Base-by-base conservation (phyloP, 2,113 vertebrate genomes). In the Anguilla japonica region DNA sequence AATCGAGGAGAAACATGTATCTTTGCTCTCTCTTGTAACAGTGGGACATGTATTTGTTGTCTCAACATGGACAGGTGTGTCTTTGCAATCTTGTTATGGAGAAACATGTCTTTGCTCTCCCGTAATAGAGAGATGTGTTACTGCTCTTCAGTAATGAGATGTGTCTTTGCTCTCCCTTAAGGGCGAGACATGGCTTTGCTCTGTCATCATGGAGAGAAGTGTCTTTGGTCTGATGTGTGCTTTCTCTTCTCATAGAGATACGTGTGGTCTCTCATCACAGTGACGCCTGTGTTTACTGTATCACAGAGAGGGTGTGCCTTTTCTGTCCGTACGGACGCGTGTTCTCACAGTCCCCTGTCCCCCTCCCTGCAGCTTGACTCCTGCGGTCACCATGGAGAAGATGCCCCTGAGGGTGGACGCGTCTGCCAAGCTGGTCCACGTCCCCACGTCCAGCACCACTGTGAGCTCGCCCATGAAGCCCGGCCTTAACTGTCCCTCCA, bases 401-500 rank as follows among this genome's bases (percentile, higher is more conserved):
- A 97, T 98, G 90, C 97, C 97, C 90, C 91, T 93, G 89, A 98
- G 97, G 96, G 95, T 96, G 93, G 98, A 99, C 92, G 94, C 95
- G 92, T 96, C 97, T 91, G 94, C 97, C 93, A 99, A 96, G 91
- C 96, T 95, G 89, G 93, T 92, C 93, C 96, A 96, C 95, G 96
- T 95, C 93, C 96, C 97, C 90, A 91, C 96, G 93, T 97, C 97
- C 94, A 96, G 97, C 96, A 96, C 97, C 97, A 96, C 98, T 98
- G 97, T 98, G 97, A 99, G 97, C 96, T 97, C 97, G 95, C 97
- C 97, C 96, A 95, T 96, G 95, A 99, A 99, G 97, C 94, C 97
- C 97, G 97, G 97, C 98, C 98, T 99, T 99, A 99, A 98, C 96
- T 98, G 96, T 96, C 96, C 97, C 96, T 97, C 97, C 96, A 97